Evolutionary conservation across 1,140 invertebrate species (phyloP).

Genomic region (Drosophila takahashii): DNA sequence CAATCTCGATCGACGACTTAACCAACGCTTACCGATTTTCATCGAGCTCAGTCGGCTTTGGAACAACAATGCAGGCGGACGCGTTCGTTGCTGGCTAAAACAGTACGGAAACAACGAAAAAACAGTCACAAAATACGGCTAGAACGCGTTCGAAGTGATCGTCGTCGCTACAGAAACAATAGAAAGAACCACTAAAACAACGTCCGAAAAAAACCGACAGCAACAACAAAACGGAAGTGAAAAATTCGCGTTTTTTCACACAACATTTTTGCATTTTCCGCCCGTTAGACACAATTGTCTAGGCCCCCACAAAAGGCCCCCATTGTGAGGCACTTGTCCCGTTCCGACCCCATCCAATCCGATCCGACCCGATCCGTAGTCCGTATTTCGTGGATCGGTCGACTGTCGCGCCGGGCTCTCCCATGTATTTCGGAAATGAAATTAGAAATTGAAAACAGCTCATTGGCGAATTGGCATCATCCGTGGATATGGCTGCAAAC

Average conservation of each 20-base stretch:
- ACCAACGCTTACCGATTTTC: slow-evolving; percentile 61
- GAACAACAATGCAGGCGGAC: slow-evolving; percentile 79
- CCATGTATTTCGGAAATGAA: slow-evolving; percentile 80
- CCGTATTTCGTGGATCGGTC: slow-evolving; percentile 43
- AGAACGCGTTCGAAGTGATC: slow-evolving; percentile 69
- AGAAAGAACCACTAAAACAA: slow-evolving; percentile 23
- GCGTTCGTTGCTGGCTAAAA: slow-evolving; percentile 68
- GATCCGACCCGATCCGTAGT: slow-evolving; percentile 11
- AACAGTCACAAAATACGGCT: slow-evolving; percentile 19
- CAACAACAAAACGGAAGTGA: slow-evolving; percentile 75
- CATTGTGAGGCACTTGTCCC: slow-evolving; percentile 71
- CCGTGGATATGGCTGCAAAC: slow-evolving; percentile 84
- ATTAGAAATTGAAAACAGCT: slow-evolving; percentile 83
- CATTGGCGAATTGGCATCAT: slow-evolving; percentile 83
- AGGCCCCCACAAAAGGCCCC: slow-evolving; percentile 63
- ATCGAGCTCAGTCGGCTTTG: slow-evolving; percentile 64
- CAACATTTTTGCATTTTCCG: slow-evolving; percentile 80
- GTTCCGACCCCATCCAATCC: slow-evolving; percentile 16
- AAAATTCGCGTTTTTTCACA: slow-evolving; percentile 80
- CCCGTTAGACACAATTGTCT: slow-evolving; percentile 69
- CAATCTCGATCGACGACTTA: slow-evolving; percentile 52
- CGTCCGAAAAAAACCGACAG: slow-evolving; percentile 29
- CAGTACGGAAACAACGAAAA: slow-evolving; percentile 1
- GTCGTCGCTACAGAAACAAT: slow-evolving; percentile 27
- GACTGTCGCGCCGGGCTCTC: slow-evolving; percentile 43